Percentiles rank a stretch among this genome's conserved stretches.
Evolutionary conservation across 2,888 invertebrate genomes (phyloP).

Genomic region (Psylliodes chrysocephalus): DNA sequence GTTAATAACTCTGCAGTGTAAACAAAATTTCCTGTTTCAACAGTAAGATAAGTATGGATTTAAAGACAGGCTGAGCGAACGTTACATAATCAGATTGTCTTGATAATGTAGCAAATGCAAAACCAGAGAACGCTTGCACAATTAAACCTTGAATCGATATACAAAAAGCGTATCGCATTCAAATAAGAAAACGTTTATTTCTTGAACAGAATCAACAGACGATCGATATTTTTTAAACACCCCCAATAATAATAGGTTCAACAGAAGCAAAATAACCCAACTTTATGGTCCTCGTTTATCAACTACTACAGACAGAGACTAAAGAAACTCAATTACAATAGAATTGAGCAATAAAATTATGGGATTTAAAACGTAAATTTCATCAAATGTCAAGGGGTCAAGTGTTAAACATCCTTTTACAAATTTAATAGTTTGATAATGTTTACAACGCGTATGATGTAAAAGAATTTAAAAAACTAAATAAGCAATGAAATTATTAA

Average conservation of each 20-base stretch:
- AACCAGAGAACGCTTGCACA: slow-evolving; percentile 4
- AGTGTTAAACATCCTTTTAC: background rate
- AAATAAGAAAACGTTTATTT: background rate
- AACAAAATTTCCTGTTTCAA: background rate
- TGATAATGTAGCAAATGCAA: slow-evolving; percentile 4
- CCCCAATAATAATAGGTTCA: no score
- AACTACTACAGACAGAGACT: no score
- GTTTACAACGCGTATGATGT: background rate
- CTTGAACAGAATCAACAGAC: no score
- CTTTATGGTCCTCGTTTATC: no score
- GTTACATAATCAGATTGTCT: slow-evolving; percentile 14
- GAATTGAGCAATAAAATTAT: background rate
- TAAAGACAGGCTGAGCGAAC: background rate
- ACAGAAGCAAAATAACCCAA: no score
- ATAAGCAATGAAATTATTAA: no score
- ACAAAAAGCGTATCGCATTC: slow-evolving; percentile 1
- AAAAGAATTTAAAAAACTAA: no score
- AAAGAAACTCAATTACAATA: background rate
- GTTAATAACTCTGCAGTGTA: background rate
- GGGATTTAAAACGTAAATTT: slow-evolving; percentile 4
- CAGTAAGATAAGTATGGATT: background rate
- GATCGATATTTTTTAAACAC: no score
- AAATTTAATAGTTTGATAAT: background rate
- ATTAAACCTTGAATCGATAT: slow-evolving; percentile 19
- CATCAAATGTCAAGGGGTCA: slow-evolving; percentile 4